Evolutionary conservation across 2,888 invertebrate genomes (phyloP), one percentile per base, ranked within the genome.

Genomic region (Masnerella sp.): DNA sequence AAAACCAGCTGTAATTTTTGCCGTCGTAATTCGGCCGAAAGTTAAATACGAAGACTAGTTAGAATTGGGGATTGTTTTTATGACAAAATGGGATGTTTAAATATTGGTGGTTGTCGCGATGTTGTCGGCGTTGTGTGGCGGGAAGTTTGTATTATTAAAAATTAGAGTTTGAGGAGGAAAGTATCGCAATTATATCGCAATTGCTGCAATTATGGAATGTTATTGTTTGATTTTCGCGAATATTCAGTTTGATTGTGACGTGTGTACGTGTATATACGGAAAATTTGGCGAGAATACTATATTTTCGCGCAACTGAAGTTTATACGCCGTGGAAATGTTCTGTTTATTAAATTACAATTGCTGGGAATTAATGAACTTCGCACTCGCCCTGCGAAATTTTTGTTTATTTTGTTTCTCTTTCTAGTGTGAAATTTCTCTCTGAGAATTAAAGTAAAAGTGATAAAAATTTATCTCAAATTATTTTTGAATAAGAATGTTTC

Each of bases 11-110:
- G n/a, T n/a, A n/a, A 30, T 36, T 36, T 36, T 36, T 36, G 36
- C 47, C 36, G 5, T 4, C 14, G 36, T 36, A 36, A 36, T 14
- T 2, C 36, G 14, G 36, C 5, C 36, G 12, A 36, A 36, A 36
- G 36, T 36, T 14, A 36, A 36, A 36, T 14, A 36, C 36, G 20
- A 62, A 62, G 43, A 34, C 62, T 51, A 42, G 34, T 42, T 17
- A 32, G 51, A 62, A 34, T 51, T 20, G 51, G 42, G 42, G 42
- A 34, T 51, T 42, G 51, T 51, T 51, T 62, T 51, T 12, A 17
- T 14, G 8, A 34, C 2, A 34, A 11, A 14, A 18, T n/a, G 14
- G n/a, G 8, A 11, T 12, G 34, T 5, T 1, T 12, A 11, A 5
- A 5, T 34, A 28, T 9, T 34, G 34, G 12, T n/a, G n/a, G n/a